These are phyloP conservation scores for Sebastiscus albofasciatus DNA, from an alignment of 2,797 vertebrate genomes.

Conservation along the genomic window DNA sequence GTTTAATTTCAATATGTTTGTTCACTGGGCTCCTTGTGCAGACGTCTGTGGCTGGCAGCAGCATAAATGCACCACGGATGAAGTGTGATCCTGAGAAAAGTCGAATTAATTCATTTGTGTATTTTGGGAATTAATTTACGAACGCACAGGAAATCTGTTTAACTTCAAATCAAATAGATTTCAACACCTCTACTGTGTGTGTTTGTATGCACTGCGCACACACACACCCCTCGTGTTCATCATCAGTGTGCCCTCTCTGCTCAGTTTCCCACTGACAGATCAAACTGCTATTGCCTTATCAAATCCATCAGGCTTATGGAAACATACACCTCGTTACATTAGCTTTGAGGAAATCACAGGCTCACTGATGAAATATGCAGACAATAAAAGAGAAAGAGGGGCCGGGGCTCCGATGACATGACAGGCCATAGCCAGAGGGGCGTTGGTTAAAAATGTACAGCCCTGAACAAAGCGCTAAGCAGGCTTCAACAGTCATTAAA, in stretches of 20 bases:
- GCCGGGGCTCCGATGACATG: conserved; percentile 80
- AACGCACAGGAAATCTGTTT: conserved; percentile 46
- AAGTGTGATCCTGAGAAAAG: conserved; percentile 2
- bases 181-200: conserved; percentile 3
- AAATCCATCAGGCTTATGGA: conserved; percentile 91
- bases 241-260: conserved; percentile 55
- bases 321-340: conserved; percentile 89
- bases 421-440: conserved; percentile 90
- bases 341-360: conserved; percentile 89
- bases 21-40: not conserved
- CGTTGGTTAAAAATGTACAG: conserved; percentile 89
- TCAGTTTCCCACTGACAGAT: conserved; percentile 73
- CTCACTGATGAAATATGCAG: conserved; percentile 90
- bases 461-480: conserved; percentile 89
- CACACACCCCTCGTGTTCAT: conserved; percentile 32
- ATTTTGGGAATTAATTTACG: conserved; percentile 15
- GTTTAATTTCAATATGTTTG: conserved; percentile 4
- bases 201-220: not conserved
- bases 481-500: conserved; percentile 90
- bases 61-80: conserved; percentile 13
- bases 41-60: conserved; percentile 23
- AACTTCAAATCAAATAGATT: conserved; percentile 44
- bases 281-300: conserved; percentile 85
- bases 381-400: conserved; percentile 84
- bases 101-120: conserved; percentile 28